Evolutionary conservation across 2,888 invertebrate species (phyloP).

Genomic region (Drosophila leonis): DNA sequence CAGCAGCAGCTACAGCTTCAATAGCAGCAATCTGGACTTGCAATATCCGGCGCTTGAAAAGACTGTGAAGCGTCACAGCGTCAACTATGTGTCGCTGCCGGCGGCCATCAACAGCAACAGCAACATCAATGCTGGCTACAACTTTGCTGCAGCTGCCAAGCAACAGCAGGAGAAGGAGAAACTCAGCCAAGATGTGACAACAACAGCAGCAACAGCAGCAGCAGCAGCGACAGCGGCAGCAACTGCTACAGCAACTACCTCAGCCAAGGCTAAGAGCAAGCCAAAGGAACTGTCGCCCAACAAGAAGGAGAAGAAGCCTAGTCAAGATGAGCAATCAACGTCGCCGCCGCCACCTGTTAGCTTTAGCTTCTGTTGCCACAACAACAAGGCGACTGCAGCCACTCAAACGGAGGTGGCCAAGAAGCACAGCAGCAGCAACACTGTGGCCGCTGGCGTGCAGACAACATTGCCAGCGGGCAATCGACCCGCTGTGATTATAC

Average conservation of each 20-base stretch:
- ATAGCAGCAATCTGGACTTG: constrained; percentile 82
- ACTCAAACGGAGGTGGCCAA: constrained; percentile 64
- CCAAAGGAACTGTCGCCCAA: constrained; percentile 55
- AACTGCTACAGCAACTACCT: constrained; percentile 56
- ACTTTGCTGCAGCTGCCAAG: constrained; percentile 64
- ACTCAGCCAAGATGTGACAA: constrained; percentile 28
- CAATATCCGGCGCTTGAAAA: constrained; percentile 86
- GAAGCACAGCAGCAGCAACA: constrained; percentile 40
- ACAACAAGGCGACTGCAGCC: constrained; percentile 60
- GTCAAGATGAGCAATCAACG: constrained; percentile 50
- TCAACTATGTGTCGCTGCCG: constrained; percentile 68
- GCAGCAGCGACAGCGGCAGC: not conserved
- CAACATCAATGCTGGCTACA: constrained; percentile 21
- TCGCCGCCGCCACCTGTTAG: constrained; percentile 24
- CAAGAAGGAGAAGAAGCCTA: constrained; percentile 34
- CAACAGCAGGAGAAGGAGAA: constrained; percentile 37
- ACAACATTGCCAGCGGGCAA: constrained; percentile 42
- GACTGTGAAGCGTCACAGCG: constrained; percentile 84
- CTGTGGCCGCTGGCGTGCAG: constrained; percentile 33
- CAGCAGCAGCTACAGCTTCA: constrained; percentile 66
- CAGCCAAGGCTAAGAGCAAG: constrained; percentile 62
- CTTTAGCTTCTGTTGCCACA: constrained; percentile 23
- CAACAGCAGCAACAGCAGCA: constrained; percentile 9
- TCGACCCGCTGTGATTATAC: constrained; percentile 90
- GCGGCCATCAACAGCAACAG: constrained; percentile 5